Evolutionary conservation across 2,888 invertebrate genomes (phyloP).

Genomic region (Scelioninae gen. 1): DNA sequence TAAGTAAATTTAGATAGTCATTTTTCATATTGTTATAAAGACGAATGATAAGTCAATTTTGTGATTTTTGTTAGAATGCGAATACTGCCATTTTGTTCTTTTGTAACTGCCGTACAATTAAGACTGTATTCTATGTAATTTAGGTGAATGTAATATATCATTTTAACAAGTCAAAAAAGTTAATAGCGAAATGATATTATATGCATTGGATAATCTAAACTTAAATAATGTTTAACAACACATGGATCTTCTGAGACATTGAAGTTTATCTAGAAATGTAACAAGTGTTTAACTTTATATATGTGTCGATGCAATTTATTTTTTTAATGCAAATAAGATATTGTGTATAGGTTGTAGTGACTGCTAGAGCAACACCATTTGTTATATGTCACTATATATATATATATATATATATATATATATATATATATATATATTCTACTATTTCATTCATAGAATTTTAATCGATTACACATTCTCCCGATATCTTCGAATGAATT

Average conservation of each 20-base stretch:
- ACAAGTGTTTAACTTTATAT: constrained; percentile 6
- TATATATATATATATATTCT: too few relatives aligned
- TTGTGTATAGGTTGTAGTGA: background rate
- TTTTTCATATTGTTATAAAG: background rate
- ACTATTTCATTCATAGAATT: constrained; percentile 8
- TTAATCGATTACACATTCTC: constrained; percentile 1
- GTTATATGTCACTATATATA: background rate
- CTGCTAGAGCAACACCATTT: background rate
- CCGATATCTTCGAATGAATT: background rate
- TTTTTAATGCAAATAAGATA: background rate
- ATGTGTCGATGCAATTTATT: constrained; percentile 13
- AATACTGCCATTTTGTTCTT: constrained; percentile 50
- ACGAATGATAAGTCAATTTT: background rate
- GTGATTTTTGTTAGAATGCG: too few relatives aligned
- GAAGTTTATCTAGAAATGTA: background rate
- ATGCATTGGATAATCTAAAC: background rate
- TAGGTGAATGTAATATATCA: constrained; percentile 5
- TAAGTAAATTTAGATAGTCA: too few relatives aligned
- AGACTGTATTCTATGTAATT: constrained; percentile 43
- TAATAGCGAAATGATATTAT: background rate
- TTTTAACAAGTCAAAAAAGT: background rate
- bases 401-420: too few relatives aligned
- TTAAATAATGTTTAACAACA: background rate
- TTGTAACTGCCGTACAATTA: constrained; percentile 49
- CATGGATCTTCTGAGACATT: background rate